Percentiles rank a stretch among this genome's conserved stretches.
phyloP scores from a whole-genome alignment of 2,888 invertebrate species.

The Amiota communis region DNA sequence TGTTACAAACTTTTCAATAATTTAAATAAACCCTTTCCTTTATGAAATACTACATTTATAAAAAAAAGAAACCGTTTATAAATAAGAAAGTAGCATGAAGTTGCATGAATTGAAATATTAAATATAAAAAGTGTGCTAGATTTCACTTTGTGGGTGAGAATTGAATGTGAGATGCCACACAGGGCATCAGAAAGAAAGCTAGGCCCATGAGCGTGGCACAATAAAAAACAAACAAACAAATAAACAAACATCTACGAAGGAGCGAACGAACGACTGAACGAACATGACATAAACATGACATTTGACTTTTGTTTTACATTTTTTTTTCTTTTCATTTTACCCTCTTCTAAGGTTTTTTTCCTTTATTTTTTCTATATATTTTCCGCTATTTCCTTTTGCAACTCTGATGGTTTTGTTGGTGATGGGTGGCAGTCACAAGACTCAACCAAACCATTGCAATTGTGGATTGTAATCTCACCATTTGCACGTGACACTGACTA shows the following conservation, averaged over 20 bases:
- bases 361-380: slow-evolving; percentile 9
- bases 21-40: too few relatives aligned
- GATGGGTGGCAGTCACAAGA: slow-evolving; percentile 12
- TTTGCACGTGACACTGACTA: slow-evolving; percentile 37
- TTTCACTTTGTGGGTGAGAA: too few relatives aligned
- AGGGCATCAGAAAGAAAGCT: neutral
- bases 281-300: slow-evolving; percentile 67
- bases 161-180: too few relatives aligned
- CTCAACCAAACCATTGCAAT: neutral
- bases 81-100: too few relatives aligned
- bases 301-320: slow-evolving; percentile 58
- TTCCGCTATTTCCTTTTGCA: neutral
- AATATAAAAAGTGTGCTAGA: too few relatives aligned
- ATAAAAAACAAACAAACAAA: neutral
- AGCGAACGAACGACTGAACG: slow-evolving; percentile 13
- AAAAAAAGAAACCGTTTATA: too few relatives aligned
- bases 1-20: too few relatives aligned
- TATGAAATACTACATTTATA: too few relatives aligned
- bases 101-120: too few relatives aligned
- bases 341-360: slow-evolving; percentile 4
- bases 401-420: neutral
- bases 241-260: slow-evolving; percentile 30
- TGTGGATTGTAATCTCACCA: slow-evolving; percentile 11
- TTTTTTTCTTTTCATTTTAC: slow-evolving; percentile 19
- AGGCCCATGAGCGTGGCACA: neutral